These are phyloP conservation scores for Apteryx mantelli DNA, from an alignment of 2,113 vertebrate genomes.

Conservation along the genomic window DNA sequence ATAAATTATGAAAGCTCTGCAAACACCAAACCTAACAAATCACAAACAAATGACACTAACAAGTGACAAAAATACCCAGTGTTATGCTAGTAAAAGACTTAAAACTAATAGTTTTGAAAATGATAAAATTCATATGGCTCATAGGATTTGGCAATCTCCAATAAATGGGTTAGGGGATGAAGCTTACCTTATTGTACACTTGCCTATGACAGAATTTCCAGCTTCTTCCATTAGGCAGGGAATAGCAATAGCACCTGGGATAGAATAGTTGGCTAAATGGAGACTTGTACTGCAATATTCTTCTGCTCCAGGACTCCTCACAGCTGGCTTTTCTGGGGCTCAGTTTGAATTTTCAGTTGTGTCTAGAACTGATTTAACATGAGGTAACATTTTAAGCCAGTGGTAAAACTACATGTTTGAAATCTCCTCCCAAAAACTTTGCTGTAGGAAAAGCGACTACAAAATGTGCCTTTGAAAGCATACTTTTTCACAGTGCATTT, in stretches of 20 bases:
- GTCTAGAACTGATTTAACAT: background rate
- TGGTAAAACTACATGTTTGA: background rate
- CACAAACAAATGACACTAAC: constrained; percentile 11
- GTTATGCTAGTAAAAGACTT: background rate
- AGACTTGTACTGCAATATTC: fast-evolving
- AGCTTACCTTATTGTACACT: background rate
- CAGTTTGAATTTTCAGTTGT: background rate
- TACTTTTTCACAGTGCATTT: background rate
- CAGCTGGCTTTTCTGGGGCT: background rate
- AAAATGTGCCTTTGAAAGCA: background rate
- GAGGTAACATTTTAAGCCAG: background rate
- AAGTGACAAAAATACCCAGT: constrained; percentile 38
- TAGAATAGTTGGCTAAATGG: background rate
- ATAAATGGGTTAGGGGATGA: background rate
- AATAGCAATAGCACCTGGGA: background rate
- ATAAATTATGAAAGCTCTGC: constrained; percentile 52
- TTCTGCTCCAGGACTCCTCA: background rate
- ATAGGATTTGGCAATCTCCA: background rate
- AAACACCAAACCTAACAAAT: constrained; percentile 46
- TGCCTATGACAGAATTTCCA: background rate
- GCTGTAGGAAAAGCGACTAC: background rate
- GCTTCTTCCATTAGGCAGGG: background rate
- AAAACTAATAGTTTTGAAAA: constrained; percentile 4
- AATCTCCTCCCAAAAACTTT: background rate
- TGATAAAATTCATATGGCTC: background rate